These are phyloP conservation scores for Spilosoma lubricipeda DNA, from an alignment of 2,888 invertebrate species.

Conservation along the genomic window DNA sequence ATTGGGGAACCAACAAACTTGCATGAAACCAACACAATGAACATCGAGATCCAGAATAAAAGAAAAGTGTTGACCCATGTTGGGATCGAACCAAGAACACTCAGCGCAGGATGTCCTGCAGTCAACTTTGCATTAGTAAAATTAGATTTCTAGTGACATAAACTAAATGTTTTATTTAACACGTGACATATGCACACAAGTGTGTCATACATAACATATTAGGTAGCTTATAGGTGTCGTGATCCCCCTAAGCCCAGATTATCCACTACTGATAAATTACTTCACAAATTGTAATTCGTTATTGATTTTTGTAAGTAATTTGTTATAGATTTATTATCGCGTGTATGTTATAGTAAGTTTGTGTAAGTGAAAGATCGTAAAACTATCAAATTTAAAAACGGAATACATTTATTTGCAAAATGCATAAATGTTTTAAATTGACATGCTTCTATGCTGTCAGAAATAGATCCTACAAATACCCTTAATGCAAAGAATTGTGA, in stretches of 20 bases:
- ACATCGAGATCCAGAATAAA: background rate
- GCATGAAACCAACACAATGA: background rate
- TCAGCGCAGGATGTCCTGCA: background rate
- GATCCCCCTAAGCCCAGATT: conserved; percentile 1
- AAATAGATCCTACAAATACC: no score
- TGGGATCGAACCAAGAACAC: background rate
- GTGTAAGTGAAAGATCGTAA: background rate
- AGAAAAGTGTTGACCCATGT: background rate
- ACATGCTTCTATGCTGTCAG: no score
- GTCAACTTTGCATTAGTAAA: background rate
- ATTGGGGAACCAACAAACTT: no score
- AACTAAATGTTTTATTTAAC: background rate
- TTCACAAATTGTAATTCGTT: background rate
- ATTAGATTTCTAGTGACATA: background rate
- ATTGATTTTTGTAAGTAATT: background rate
- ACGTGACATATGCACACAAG: background rate
- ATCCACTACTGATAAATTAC: background rate
- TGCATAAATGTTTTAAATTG: background rate
- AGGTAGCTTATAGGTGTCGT: background rate
- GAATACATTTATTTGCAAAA: no score
- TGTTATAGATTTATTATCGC: background rate
- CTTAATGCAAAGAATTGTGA: no score
- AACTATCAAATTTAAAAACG: background rate
- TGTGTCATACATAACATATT: background rate
- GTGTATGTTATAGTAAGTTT: background rate